Percentiles rank a stretch among this genome's conserved stretches.
These are phyloP conservation scores for Sesia bembeciformis DNA, from an alignment of 2,888 invertebrate genomes.

Conservation along the genomic window DNA sequence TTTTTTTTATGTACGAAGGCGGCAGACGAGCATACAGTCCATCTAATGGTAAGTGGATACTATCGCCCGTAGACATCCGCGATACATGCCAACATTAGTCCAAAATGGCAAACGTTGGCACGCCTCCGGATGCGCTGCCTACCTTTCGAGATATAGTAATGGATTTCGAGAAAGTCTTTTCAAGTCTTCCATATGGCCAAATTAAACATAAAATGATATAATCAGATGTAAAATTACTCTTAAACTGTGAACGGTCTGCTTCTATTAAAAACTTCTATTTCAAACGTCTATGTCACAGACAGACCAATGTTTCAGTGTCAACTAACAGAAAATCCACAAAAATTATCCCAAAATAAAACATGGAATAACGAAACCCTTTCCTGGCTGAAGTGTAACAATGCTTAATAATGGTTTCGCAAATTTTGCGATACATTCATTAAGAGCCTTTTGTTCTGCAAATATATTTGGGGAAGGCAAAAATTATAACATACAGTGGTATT, in stretches of 20 bases:
- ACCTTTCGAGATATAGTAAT: no score
- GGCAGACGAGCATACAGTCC: no score
- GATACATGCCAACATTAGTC: no score
- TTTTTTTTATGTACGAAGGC: no score
- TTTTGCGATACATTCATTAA: conserved; percentile 70
- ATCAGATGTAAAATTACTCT: no score
- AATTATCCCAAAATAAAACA: not conserved
- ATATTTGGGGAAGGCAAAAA: conserved; percentile 69
- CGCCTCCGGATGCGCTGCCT: no score
- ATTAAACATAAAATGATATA: no score
- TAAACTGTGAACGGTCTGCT: not conserved
- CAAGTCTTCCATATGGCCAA: no score
- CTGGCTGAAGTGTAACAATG: conserved; percentile 38
- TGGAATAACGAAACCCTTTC: not conserved
- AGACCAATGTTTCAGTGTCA: conserved; percentile 10
- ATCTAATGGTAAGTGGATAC: no score
- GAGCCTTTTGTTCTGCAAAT: conserved; percentile 62
- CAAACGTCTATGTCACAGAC: conserved; percentile 31
- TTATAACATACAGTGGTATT: conserved; percentile 69
- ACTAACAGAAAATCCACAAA: not conserved
- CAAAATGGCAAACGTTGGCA: no score
- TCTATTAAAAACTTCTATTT: conserved; percentile 22
- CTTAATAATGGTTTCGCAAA: conserved; percentile 67
- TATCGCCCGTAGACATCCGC: no score
- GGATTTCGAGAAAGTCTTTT: no score